Percentiles rank a stretch among this genome's conserved stretches.
These are phyloP conservation scores for Aspidoscelis tigris DNA, from an alignment of 2,113 vertebrate genomes.

Conservation along the genomic window DNA sequence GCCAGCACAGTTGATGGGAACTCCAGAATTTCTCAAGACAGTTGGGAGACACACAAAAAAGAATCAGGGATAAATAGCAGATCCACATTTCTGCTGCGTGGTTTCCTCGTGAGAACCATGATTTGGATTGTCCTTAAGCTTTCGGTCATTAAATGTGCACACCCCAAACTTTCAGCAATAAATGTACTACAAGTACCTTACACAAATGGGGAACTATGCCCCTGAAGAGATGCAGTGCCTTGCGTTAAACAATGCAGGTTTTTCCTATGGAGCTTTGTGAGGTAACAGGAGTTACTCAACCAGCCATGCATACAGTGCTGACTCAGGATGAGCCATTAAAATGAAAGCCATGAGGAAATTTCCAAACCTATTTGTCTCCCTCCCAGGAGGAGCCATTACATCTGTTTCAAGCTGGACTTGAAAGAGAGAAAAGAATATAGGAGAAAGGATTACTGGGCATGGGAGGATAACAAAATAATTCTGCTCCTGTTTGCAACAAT, in stretches of 20 bases:
- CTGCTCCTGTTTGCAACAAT: background rate
- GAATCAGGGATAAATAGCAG: no score
- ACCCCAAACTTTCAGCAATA: no score
- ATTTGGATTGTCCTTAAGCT: no score
- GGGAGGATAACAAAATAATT: constrained; percentile 9
- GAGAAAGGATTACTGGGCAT: constrained; percentile 25
- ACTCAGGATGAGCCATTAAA: constrained; percentile 56
- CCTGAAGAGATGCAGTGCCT: constrained; percentile 25
- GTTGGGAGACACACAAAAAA: no score
- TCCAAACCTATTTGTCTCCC: constrained; percentile 26
- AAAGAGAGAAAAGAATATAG: constrained; percentile 33
- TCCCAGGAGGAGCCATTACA: constrained; percentile 45
- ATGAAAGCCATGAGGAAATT: constrained; percentile 28
- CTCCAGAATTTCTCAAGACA: no score
- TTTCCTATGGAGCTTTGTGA: background rate
- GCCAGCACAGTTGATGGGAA: no score
- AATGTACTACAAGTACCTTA: no score
- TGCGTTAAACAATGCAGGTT: background rate
- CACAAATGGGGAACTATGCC: background rate
- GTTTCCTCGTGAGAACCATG: no score
- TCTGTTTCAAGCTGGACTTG: constrained; percentile 48
- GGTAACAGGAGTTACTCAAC: constrained; percentile 48
- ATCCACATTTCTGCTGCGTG: no score
- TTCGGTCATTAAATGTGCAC: no score
- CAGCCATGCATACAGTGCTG: constrained; percentile 39